phyloP scores from a whole-genome alignment of 1,140 invertebrate genomes.

The Ericerus pela region DNA sequence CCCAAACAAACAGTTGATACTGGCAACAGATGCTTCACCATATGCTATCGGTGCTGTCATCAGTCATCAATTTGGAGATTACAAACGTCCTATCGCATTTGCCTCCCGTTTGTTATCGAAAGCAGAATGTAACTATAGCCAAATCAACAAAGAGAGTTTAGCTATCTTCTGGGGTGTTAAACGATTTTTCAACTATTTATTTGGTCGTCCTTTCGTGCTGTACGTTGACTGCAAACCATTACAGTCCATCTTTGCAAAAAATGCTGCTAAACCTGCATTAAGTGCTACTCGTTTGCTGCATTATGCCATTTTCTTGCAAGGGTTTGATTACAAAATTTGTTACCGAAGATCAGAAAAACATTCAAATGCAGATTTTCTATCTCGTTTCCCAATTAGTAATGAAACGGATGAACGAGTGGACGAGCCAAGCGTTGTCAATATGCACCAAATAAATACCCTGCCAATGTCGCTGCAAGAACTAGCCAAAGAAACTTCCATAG shows the following conservation, averaged over 20 bases:
- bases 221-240: constrained; percentile 37
- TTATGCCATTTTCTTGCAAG: constrained; percentile 28
- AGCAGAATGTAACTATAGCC: constrained; percentile 32
- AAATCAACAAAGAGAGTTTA: constrained; percentile 35
- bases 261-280: constrained; percentile 25
- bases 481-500: too few species aligned
- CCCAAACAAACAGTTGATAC: constrained; percentile 25
- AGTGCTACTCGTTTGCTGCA: constrained; percentile 25
- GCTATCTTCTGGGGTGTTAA: constrained; percentile 33
- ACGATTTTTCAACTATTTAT: constrained; percentile 35
- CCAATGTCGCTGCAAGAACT: too few species aligned
- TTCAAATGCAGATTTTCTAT: constrained; percentile 26
- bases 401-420: background rate
- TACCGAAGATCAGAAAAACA: constrained; percentile 23
- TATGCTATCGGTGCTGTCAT: constrained; percentile 36
- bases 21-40: constrained; percentile 35
- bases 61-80: constrained; percentile 30
- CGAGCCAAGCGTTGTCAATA: too few species aligned
- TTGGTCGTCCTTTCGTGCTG: constrained; percentile 31
- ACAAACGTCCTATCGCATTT: constrained; percentile 33
- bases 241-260: constrained; percentile 31
- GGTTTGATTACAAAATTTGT: constrained; percentile 29
- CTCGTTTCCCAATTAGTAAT: constrained; percentile 19
- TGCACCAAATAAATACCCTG: too few species aligned
- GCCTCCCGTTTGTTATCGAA: constrained; percentile 30